Conservation (phyloP, 1,140 invertebrate genomes). For the Aphis gossypii region DNA sequence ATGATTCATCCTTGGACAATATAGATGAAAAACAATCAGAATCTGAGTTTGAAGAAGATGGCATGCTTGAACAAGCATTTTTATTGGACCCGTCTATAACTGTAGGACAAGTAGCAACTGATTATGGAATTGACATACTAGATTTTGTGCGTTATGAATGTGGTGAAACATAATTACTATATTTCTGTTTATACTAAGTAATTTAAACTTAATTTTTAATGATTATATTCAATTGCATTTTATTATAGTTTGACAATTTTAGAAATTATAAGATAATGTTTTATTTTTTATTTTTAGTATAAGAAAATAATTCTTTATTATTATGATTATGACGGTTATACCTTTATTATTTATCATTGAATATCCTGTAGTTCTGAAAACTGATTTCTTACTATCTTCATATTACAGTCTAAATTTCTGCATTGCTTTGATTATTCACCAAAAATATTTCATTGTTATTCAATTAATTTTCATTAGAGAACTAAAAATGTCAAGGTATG, state of each 20-base stretch:
- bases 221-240: background rate
- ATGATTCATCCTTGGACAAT: background rate
- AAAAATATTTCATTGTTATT: no score
- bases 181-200: background rate
- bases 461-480: no score
- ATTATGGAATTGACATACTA: constrained; percentile 59
- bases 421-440: no score
- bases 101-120: constrained; percentile 76
- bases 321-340: background rate
- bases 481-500: no score
- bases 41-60: constrained; percentile 73
- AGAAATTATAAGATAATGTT: background rate
- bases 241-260: background rate
- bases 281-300: background rate
- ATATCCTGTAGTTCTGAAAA: background rate
- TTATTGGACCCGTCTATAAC: constrained; percentile 78
- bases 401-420: no score
- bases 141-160: constrained; percentile 62
- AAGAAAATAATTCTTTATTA: background rate
- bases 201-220: constrained; percentile 27
- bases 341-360: background rate
- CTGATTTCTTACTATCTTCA: no score
- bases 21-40: constrained; percentile 62
- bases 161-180: constrained; percentile 58
- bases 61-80: constrained; percentile 86